A percentile compares a stretch with the other conserved stretches of the same genome.
Evolutionary conservation across 1,140 invertebrate species (phyloP).

Genomic region (Antheraea pernyi): DNA sequence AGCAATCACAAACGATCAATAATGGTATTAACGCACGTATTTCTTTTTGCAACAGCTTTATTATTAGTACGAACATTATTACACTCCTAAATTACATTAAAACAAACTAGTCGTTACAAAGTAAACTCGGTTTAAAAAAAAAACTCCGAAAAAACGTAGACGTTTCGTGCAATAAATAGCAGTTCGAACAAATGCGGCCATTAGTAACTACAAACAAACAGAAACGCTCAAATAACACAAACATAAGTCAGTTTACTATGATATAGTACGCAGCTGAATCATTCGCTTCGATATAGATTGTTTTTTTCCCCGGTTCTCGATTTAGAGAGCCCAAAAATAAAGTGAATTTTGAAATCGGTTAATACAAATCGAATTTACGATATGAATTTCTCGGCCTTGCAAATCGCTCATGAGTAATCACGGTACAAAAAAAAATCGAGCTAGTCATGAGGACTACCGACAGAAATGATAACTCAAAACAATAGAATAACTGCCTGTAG

Average conservation of each 20-base stretch:
- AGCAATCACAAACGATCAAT: too few species aligned
- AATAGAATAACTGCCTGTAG: too few species aligned
- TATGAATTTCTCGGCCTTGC: background rate
- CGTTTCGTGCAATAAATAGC: background rate
- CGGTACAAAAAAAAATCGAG: too few species aligned
- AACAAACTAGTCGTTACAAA: background rate
- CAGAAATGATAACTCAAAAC: too few species aligned
- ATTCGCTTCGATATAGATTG: background rate
- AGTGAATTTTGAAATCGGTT: background rate
- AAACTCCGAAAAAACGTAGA: background rate
- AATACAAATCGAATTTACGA: background rate
- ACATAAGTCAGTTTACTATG: background rate
- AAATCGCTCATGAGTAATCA: background rate
- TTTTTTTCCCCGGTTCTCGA: background rate
- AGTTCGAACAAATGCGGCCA: slow-evolving; percentile 1
- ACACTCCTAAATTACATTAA: background rate
- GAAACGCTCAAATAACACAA: background rate
- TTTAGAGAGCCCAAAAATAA: background rate
- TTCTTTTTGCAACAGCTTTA: too few species aligned
- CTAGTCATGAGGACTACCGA: too few species aligned
- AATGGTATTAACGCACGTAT: too few species aligned
- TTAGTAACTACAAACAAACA: background rate
- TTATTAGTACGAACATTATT: background rate
- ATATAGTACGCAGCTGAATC: background rate
- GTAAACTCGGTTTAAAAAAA: background rate